phyloP scores from a whole-genome alignment of 2,113 vertebrate genomes.

The Bambusicola thoracicus region DNA sequence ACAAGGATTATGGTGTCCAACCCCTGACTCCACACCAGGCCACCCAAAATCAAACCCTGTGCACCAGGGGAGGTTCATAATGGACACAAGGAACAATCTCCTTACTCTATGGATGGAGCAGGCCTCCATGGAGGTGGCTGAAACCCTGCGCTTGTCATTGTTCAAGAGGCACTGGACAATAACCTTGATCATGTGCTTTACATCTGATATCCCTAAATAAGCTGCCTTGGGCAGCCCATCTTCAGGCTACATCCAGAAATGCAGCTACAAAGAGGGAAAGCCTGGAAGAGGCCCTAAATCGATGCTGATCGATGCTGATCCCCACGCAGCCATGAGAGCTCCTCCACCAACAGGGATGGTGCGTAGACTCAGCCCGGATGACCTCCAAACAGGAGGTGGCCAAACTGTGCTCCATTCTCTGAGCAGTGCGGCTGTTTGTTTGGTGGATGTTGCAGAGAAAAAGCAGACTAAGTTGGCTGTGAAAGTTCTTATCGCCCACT shows the following conservation, averaged over 20 bases:
- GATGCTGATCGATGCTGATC: background rate
- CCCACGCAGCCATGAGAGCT: background rate
- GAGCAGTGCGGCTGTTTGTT: background rate
- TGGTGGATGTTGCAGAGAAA: background rate
- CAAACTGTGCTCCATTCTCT: accelerated
- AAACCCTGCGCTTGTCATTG: background rate
- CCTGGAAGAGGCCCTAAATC: background rate
- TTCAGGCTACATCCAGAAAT: background rate
- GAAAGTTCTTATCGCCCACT: background rate
- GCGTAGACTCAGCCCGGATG: background rate
- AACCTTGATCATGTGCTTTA: background rate
- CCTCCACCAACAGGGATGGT: background rate
- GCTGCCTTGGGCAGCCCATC: background rate
- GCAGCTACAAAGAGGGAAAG: background rate
- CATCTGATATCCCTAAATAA: background rate
- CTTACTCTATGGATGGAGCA: background rate
- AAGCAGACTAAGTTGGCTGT: background rate
- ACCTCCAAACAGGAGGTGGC: background rate
- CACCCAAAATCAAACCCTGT: background rate
- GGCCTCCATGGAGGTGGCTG: background rate
- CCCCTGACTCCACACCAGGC: background rate
- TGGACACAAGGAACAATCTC: background rate
- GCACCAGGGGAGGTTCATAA: background rate
- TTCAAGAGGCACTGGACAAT: background rate
- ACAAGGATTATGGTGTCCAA: background rate